Conservation (phyloP, 2,888 invertebrate genomes). For the Notocelia uddmanniana region DNA sequence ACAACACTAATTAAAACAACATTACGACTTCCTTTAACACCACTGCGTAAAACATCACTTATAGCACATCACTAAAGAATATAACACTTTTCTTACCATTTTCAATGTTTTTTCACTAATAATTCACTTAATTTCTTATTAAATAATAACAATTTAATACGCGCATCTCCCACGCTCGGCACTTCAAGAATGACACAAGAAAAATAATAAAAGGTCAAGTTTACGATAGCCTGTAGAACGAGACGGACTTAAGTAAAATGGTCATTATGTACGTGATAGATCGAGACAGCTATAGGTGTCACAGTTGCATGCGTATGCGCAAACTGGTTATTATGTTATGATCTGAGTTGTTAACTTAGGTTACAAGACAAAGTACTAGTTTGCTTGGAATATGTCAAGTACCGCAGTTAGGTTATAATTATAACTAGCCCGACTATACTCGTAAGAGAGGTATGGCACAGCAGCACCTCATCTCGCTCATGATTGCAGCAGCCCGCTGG, state of each 20-base stretch:
- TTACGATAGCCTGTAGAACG: conserved; percentile 66
- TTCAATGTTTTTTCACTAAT: conserved; percentile 46
- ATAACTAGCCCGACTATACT: background rate
- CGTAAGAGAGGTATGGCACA: too few relatives aligned
- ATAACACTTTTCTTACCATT: conserved; percentile 49
- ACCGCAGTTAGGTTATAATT: background rate
- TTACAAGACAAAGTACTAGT: conserved; percentile 32
- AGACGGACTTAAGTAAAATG: conserved; percentile 49
- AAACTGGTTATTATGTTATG: conserved; percentile 44
- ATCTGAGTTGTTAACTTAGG: conserved; percentile 32
- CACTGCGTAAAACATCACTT: conserved; percentile 33
- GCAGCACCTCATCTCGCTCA: too few relatives aligned
- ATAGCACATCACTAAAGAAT: conserved; percentile 49
- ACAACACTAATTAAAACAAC: conserved; percentile 37
- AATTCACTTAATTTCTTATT: conserved; percentile 55
- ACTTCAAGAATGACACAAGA: conserved; percentile 68
- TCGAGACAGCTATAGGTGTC: conserved; percentile 11
- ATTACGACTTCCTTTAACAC: conserved; percentile 2
- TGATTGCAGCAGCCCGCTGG: too few relatives aligned
- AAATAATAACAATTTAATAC: conserved; percentile 53
- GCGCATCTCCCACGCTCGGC: conserved; percentile 59
- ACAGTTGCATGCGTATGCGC: conserved; percentile 30
- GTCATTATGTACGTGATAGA: conserved; percentile 5
- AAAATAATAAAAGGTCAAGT: conserved; percentile 74
- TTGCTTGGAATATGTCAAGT: conserved; percentile 1